Evolutionary conservation across 2,113 vertebrate species (phyloP), one percentile per base, ranked within the genome.

Genomic region (Nothocercus julius): DNA sequence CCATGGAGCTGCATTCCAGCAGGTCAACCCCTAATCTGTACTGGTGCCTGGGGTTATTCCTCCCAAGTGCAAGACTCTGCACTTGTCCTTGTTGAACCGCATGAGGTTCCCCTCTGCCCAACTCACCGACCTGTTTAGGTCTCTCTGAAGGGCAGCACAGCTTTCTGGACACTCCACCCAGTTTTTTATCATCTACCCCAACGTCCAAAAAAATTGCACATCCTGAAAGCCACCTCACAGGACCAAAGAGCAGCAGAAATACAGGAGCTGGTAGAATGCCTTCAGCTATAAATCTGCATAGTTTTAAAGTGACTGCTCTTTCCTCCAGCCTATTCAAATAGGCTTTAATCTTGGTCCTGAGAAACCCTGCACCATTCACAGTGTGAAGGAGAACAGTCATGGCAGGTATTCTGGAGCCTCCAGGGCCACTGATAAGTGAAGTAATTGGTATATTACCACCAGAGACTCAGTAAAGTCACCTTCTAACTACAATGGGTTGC

Each of bases 401-500:
- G 64, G 61, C 4, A 90, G 61, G 27, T 25, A 64, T 28, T 47
- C 45, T 92, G 38, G 27, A 87, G 27, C 51, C 79, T 86, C 42
- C 38, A 78, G 76, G 44, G 73, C 42, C 14, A 9, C 32, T 44
- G 81, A 25, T 73, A 78, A 88, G 85, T 85, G 72, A 83, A 93
- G 88, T 92, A 94, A 93, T 92, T 83, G 79, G 76, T 62, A 30
- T 68, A 22, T 72, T 73, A 90, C 61, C 76, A 83, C 82, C 40
- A 58, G 80, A 90, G 69, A 86, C 73, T 70, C 9, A 58, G 56
- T 82, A 85, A 96, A 93, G 94, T 96, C 95, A 96, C 94, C 92
- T 96, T 96, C 80, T 74, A 86, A 53, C 73, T 94, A 93, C 87
- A 95, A 66, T 27, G 36, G 20, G 25, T 19, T 86, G 56, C 66